phyloP scores from a whole-genome alignment of 1,140 invertebrate species.

The Papilio polyxenes region DNA sequence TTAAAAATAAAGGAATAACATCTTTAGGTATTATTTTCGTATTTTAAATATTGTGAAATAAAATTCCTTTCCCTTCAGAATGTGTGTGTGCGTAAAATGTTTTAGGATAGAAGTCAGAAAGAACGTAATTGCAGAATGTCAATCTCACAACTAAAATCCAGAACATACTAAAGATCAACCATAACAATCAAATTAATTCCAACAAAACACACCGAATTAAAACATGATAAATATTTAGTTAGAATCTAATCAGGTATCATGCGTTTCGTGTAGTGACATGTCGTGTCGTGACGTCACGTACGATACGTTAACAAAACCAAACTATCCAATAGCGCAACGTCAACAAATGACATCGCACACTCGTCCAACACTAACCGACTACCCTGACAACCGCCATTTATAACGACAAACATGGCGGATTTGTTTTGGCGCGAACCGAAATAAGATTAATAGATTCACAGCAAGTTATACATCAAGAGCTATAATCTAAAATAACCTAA shows the following conservation, averaged over 20 bases:
- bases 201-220: not conserved
- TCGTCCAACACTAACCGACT: conserved; percentile 59
- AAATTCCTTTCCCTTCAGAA: too few species aligned
- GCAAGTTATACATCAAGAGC: conserved; percentile 62
- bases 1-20: not conserved
- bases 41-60: too few species aligned
- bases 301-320: conserved; percentile 43
- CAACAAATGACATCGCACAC: conserved; percentile 55
- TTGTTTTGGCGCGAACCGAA: conserved; percentile 68
- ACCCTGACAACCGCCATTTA: conserved; percentile 66
- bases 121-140: too few species aligned
- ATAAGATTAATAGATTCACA: conserved; percentile 68
- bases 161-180: too few species aligned
- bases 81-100: too few species aligned
- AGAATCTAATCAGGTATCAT: too few species aligned
- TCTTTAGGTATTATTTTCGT: too few species aligned
- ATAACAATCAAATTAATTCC: too few species aligned
- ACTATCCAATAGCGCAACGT: conserved; percentile 34
- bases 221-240: too few species aligned
- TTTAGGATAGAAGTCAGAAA: too few species aligned
- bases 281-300: not conserved
- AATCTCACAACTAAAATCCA: too few species aligned
- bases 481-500: conserved; percentile 46
- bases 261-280: not conserved
- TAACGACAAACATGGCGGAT: conserved; percentile 62